phyloP scores from a whole-genome alignment of 2,888 invertebrate genomes.

The Maniola hyperantus region DNA sequence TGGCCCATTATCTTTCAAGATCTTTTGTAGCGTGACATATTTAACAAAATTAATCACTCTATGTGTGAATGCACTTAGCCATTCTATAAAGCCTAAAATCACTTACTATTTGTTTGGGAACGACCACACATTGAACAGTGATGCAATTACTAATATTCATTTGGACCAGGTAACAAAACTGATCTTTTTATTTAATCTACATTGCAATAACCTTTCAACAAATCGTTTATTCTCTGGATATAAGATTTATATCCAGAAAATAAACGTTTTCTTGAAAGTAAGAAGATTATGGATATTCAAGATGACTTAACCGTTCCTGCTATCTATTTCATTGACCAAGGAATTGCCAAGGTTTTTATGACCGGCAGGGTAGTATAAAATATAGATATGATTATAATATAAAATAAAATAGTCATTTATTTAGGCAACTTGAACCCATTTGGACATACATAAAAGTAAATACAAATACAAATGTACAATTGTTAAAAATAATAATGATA shows the following conservation, averaged over 20 bases:
- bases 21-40: constrained; percentile 80
- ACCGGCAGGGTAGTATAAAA: background rate
- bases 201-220: background rate
- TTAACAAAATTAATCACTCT: constrained; percentile 76
- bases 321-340: background rate
- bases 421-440: too few relatives aligned
- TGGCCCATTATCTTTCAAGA: constrained; percentile 80
- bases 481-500: too few relatives aligned
- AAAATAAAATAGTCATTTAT: too few relatives aligned
- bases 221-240: background rate
- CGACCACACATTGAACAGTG: constrained; percentile 62
- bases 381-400: background rate
- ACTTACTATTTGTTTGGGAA: constrained; percentile 71
- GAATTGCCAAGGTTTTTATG: background rate
- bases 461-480: too few relatives aligned
- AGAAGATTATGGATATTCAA: too few relatives aligned
- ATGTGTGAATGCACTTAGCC: constrained; percentile 77
- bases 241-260: too few relatives aligned
- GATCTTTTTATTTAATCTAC: background rate
- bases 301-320: too few relatives aligned
- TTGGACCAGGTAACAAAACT: constrained; percentile 65
- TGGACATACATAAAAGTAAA: too few relatives aligned
- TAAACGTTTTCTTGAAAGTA: too few relatives aligned
- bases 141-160: constrained; percentile 69
- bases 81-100: constrained; percentile 77